Conservation (phyloP, 2,888 invertebrate genomes). For the Noctuana brunneofusca region DNA sequence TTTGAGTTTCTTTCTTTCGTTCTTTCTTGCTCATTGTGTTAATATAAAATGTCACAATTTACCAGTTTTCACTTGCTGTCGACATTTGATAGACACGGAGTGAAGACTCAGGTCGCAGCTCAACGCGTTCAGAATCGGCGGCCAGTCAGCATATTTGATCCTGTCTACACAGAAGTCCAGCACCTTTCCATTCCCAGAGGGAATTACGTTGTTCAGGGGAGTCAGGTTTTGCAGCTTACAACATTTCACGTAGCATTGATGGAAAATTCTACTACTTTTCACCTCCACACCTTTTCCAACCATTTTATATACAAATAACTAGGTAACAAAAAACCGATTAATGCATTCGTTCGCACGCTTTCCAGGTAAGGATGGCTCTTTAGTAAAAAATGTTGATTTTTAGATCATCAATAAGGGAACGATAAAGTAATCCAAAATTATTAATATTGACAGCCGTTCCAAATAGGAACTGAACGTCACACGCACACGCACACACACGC, state of each 20-base stretch:
- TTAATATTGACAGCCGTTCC: conserved; percentile 50
- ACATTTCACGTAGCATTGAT: conserved; percentile 77
- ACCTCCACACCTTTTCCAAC: conserved; percentile 69
- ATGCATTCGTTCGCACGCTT: conserved; percentile 50
- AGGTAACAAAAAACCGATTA: conserved; percentile 46
- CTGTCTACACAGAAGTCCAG: conserved; percentile 89
- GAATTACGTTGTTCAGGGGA: conserved; percentile 66
- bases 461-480: conserved; percentile 63
- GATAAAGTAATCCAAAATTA: conserved; percentile 58
- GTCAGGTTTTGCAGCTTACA: conserved; percentile 77
- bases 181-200: conserved; percentile 74
- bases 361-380: conserved; percentile 43
- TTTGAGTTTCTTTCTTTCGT: too few species aligned
- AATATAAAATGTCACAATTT: conserved; percentile 30
- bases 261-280: conserved; percentile 73
- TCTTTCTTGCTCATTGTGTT: too few species aligned
- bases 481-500: too few species aligned
- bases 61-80: conserved; percentile 77
- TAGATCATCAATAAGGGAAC: neutral
- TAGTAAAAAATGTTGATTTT: conserved; percentile 10
- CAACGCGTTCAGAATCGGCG: conserved; percentile 87
- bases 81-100: conserved; percentile 86
- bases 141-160: conserved; percentile 89
- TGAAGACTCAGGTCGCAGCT: conserved; percentile 88
- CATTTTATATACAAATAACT: conserved; percentile 54